A percentile compares a stretch with the other conserved stretches of the same genome.
Conservation (phyloP, 2,113 vertebrate species). For the Vireo altiloquus region DNA sequence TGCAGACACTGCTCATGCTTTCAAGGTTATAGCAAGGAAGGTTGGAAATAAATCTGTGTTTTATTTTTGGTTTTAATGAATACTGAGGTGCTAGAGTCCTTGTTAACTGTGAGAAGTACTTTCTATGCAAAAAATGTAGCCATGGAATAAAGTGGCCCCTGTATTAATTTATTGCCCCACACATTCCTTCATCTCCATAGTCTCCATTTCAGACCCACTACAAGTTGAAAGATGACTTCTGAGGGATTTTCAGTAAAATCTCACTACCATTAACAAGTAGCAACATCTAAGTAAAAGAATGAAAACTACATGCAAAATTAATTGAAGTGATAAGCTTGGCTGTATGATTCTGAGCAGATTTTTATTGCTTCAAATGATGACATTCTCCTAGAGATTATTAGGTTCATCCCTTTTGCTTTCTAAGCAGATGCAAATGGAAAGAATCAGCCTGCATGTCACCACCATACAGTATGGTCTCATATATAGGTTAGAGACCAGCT, state of each 20-base stretch:
- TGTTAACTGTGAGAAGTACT: not conserved
- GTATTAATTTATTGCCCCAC: not conserved
- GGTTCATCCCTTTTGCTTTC: not conserved
- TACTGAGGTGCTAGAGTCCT: not conserved
- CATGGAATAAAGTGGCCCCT: not conserved
- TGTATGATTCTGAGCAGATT: rapidly evolving
- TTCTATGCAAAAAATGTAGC: not conserved
- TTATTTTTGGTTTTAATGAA: slow-evolving; percentile 3
- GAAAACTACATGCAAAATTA: not conserved
- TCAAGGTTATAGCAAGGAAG: slow-evolving; percentile 28
- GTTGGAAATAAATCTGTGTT: not conserved
- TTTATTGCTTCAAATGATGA: not conserved
- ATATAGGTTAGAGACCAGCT: not conserved
- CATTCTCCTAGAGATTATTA: not conserved
- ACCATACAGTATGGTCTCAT: not conserved
- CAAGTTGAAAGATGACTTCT: not conserved
- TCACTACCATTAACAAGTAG: not conserved
- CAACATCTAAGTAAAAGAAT: not conserved
- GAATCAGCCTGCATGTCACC: not conserved
- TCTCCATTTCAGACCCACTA: not conserved
- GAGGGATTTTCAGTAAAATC: not conserved
- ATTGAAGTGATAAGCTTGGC: not conserved
- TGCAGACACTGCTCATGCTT: not conserved
- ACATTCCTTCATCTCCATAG: not conserved
- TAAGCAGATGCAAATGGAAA: not conserved